phyloP scores from a whole-genome alignment of 2,888 invertebrate species.

The Cremastinae sp. region DNA sequence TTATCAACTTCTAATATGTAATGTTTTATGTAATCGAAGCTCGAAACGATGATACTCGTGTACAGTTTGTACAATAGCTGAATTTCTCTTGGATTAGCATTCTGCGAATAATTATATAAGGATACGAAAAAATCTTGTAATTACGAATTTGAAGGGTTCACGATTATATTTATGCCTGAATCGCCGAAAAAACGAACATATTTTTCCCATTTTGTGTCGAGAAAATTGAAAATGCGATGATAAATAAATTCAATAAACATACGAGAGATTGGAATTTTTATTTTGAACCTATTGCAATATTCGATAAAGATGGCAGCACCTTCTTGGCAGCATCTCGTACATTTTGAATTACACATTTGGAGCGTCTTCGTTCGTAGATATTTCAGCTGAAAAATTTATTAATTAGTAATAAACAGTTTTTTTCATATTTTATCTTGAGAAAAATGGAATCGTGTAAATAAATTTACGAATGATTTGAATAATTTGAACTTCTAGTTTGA shows the following conservation, averaged over 20 bases:
- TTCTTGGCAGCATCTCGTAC: too few relatives aligned
- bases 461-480: too few relatives aligned
- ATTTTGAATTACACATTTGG: too few relatives aligned
- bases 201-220: conserved; percentile 59
- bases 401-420: too few relatives aligned
- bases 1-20: conserved; percentile 29
- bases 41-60: conserved; percentile 40
- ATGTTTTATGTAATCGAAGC: conserved; percentile 39
- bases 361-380: too few relatives aligned
- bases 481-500: too few relatives aligned
- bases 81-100: conserved; percentile 45
- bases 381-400: too few relatives aligned
- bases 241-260: conserved; percentile 44
- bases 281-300: neutral
- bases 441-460: too few relatives aligned
- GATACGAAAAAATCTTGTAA: conserved; percentile 39
- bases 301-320: neutral
- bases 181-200: conserved; percentile 48
- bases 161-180: conserved; percentile 51
- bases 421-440: too few relatives aligned
- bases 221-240: conserved; percentile 42
- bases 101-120: conserved; percentile 43
- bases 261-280: neutral
- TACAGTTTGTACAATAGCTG: conserved; percentile 42
- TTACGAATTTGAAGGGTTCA: conserved; percentile 49